These are phyloP conservation scores for Pelusios castaneus DNA, from an alignment of 2,113 vertebrate genomes.

Conservation along the genomic window DNA sequence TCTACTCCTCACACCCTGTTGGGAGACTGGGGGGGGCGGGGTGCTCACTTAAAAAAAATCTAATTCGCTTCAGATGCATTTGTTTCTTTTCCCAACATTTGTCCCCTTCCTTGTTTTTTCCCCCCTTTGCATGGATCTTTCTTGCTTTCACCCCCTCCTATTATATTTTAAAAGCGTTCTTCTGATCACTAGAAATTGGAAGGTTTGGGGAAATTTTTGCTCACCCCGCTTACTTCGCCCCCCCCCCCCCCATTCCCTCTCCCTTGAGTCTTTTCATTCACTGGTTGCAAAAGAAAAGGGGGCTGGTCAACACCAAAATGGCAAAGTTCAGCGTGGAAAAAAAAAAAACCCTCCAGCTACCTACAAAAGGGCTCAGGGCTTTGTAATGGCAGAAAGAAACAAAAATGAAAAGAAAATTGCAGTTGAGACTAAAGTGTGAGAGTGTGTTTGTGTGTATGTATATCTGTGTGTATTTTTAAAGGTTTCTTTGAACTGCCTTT, in stretches of 20 bases:
- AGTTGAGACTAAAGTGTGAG: conserved; percentile 78
- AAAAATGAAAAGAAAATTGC: conserved; percentile 82
- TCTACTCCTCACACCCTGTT: background rate
- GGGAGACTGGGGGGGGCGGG: background rate
- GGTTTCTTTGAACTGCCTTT: conserved; percentile 82
- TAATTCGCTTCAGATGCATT: background rate
- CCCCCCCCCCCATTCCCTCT: no score
- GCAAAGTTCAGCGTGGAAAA: conserved; percentile 77
- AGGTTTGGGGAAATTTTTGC: background rate
- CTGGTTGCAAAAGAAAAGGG: conserved; percentile 71
- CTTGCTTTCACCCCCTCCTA: background rate
- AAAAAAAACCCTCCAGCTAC: conserved; percentile 59
- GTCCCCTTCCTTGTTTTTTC: background rate
- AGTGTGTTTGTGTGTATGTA: conserved; percentile 75
- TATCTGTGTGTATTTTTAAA: conserved; percentile 79
- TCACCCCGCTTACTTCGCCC: conserved; percentile 24
- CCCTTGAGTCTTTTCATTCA: conserved; percentile 65
- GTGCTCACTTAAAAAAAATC: background rate
- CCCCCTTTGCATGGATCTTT: background rate
- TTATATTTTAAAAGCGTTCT: conserved; percentile 34
- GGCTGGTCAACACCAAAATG: conserved; percentile 79
- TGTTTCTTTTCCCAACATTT: background rate
- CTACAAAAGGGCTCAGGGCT: conserved; percentile 80
- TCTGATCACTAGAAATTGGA: conserved; percentile 49
- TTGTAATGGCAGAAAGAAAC: conserved; percentile 81